phyloP scores from a whole-genome alignment of 1,140 invertebrate species.

The Hypsibius dujardini region DNA sequence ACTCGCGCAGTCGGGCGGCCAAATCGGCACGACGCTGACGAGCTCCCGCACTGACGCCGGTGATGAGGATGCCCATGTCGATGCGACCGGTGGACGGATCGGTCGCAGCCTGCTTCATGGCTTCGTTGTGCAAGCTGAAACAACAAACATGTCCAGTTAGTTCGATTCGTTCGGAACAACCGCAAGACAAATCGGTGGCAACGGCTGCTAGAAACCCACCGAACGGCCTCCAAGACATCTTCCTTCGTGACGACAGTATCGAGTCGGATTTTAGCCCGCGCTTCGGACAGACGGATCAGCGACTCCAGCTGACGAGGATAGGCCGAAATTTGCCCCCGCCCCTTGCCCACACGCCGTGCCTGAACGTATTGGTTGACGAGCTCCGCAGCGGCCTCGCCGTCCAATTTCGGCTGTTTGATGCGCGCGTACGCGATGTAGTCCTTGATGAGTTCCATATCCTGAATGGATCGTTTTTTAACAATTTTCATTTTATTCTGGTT shows the following conservation, averaged over 20 bases:
- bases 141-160: constrained; percentile 20
- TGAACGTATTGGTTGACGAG: constrained; percentile 86
- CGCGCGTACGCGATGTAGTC: constrained; percentile 93
- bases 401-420: constrained; percentile 66
- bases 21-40: constrained; percentile 58
- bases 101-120: constrained; percentile 86
- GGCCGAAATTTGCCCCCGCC: constrained; percentile 79
- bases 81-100: constrained; percentile 90
- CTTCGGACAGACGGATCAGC: constrained; percentile 81
- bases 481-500: not conserved
- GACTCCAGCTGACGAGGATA: constrained; percentile 96
- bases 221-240: constrained; percentile 88
- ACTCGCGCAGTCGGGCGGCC: constrained; percentile 48
- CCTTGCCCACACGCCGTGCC: constrained; percentile 71
- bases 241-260: constrained; percentile 55
- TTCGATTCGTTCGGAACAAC: too few species aligned
- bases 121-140: constrained; percentile 72
- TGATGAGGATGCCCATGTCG: constrained; percentile 83
- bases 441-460: constrained; percentile 70
- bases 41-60: constrained; percentile 65
- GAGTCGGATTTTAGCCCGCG: constrained; percentile 83
- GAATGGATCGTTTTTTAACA: constrained; percentile 26
- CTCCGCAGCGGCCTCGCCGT: constrained; percentile 68
- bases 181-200: too few species aligned
- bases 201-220: constrained; percentile 35